These are phyloP conservation scores for Idaea straminata DNA, from an alignment of 2,888 invertebrate genomes.

Conservation along the genomic window DNA sequence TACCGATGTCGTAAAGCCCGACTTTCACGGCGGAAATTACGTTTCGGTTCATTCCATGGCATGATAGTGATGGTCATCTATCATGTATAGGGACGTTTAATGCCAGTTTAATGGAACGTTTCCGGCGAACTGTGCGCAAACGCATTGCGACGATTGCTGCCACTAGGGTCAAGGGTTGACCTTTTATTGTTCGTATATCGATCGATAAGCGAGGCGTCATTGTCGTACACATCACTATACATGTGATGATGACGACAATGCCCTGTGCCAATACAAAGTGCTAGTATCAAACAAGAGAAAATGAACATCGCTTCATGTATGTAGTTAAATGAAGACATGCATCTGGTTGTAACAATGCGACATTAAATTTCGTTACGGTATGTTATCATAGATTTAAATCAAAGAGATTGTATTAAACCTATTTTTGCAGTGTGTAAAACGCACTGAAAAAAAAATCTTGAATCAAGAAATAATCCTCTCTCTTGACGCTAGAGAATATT, in stretches of 20 bases:
- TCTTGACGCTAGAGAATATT: no score
- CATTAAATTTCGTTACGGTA: no score
- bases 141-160: constrained; percentile 48
- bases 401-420: no score
- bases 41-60: constrained; percentile 27
- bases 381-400: no score
- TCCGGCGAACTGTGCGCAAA: constrained; percentile 49
- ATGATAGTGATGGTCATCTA: constrained; percentile 42
- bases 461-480: no score
- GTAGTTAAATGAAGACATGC: neutral
- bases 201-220: constrained; percentile 58
- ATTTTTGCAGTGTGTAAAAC: no score
- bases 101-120: constrained; percentile 51
- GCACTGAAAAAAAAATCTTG: no score
- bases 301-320: constrained; percentile 7
- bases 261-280: neutral
- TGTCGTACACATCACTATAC: constrained; percentile 36
- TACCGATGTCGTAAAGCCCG: neutral
- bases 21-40: constrained; percentile 37
- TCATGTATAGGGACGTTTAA: constrained; percentile 44
- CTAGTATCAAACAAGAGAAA: constrained; percentile 19
- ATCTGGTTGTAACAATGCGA: neutral
- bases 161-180: constrained; percentile 51
- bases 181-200: constrained; percentile 57
- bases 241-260: neutral